These are phyloP conservation scores for Cerastis rubricosa DNA, from an alignment of 2,888 invertebrate species.

Conservation along the genomic window DNA sequence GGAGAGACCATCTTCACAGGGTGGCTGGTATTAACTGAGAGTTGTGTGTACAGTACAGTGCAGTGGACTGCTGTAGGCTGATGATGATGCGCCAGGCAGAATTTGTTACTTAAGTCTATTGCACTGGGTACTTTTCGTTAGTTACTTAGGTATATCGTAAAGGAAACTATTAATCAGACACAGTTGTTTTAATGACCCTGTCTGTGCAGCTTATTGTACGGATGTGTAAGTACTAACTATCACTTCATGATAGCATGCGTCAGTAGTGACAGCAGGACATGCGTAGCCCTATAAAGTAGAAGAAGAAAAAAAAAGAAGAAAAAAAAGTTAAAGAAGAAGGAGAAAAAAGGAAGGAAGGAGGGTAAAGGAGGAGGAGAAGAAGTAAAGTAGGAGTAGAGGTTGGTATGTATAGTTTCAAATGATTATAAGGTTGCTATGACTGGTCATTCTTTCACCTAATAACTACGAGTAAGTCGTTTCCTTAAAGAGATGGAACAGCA, in stretches of 20 bases:
- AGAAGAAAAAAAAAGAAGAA: too few species aligned
- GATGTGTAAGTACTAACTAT: conserved; percentile 23
- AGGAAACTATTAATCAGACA: conserved; percentile 45
- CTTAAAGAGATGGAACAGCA: too few species aligned
- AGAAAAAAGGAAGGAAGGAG: too few species aligned
- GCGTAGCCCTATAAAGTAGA: neutral
- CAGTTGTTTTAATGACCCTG: conserved; percentile 41
- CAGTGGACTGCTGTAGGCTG: neutral
- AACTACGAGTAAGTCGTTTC: too few species aligned
- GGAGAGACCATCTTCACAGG: too few species aligned
- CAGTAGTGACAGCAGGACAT: conserved; percentile 5
- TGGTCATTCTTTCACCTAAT: too few species aligned
- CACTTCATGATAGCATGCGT: conserved; percentile 15
- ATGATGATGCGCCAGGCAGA: neutral
- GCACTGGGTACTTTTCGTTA: neutral
- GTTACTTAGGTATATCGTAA: neutral
- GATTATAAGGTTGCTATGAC: neutral
- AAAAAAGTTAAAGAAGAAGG: too few species aligned
- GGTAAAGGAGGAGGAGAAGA: too few species aligned
- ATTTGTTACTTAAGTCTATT: neutral
- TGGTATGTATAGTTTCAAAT: neutral
- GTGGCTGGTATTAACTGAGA: too few species aligned
- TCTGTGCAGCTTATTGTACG: conserved; percentile 30
- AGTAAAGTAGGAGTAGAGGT: neutral
- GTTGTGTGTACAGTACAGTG: too few species aligned